phyloP scores from a whole-genome alignment of 2,113 vertebrate species.

The Egretta garzetta region DNA sequence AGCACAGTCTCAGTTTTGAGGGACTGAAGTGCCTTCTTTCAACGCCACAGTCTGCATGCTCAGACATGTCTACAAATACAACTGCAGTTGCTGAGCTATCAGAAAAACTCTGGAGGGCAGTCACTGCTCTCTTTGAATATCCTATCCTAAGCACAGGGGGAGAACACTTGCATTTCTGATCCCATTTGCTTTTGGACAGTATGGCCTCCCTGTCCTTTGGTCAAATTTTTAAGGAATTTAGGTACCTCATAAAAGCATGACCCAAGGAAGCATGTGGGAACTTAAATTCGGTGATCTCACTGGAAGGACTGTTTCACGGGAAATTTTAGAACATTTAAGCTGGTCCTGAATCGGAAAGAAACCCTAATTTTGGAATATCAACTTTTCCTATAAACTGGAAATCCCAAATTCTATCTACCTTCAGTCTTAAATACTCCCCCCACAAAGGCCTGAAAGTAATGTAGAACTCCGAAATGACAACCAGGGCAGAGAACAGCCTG shows the following conservation, averaged over 20 bases:
- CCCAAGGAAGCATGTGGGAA: neutral
- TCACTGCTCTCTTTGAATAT: neutral
- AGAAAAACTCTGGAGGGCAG: constrained; percentile 28
- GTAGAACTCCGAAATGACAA: neutral
- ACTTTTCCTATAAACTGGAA: neutral
- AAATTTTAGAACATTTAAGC: neutral
- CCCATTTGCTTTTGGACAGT: neutral
- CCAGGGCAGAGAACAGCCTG: neutral
- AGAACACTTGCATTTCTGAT: neutral
- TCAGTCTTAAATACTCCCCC: neutral
- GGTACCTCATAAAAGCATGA: neutral
- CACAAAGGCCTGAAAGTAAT: accelerated
- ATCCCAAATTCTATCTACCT: neutral
- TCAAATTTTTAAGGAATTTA: neutral
- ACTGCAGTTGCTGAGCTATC: neutral
- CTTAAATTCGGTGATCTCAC: neutral
- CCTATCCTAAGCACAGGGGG: neutral
- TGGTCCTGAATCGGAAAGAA: neutral
- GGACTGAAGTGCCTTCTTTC: neutral
- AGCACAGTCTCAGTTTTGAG: neutral
- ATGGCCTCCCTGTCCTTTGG: neutral
- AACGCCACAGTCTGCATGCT: neutral
- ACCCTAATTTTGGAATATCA: neutral
- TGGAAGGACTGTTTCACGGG: neutral
- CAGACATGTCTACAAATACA: neutral